Evolutionary conservation across 2,113 vertebrate genomes (phyloP).

Genomic region (Micromys minutus): DNA sequence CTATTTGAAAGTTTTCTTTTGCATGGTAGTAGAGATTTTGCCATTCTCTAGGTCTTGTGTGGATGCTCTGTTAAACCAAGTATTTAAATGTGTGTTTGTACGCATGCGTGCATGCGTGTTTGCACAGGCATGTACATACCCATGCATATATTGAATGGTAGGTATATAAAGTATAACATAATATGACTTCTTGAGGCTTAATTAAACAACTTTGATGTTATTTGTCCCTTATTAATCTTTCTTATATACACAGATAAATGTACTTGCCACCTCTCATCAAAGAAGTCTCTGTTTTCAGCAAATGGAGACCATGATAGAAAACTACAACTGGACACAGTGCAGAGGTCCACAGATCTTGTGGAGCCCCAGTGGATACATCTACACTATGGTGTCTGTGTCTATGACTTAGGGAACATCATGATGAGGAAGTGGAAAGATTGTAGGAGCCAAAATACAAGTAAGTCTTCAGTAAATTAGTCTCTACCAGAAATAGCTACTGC

Average conservation of each 20-base stretch:
- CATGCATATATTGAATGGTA: neutral
- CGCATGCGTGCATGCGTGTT: neutral
- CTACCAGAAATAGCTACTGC: neutral
- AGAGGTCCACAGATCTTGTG: no score
- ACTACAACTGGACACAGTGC: no score
- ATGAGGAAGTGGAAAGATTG: neutral
- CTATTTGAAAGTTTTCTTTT: neutral
- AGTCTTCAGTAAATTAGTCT: neutral
- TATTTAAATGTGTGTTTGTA: neutral
- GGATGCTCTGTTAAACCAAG: no score
- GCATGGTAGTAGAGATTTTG: neutral
- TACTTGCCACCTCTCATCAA: no score
- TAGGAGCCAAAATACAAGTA: neutral
- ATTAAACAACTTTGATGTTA: neutral
- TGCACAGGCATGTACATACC: no score
- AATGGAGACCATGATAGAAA: no score
- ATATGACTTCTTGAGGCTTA: neutral
- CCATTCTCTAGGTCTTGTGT: neutral
- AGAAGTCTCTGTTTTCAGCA: no score
- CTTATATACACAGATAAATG: no score
- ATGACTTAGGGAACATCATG: neutral
- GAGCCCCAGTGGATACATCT: no score
- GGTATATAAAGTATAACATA: neutral
- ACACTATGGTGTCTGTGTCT: neutral
- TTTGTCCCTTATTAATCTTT: no score